A percentile compares a stretch with the other conserved stretches of the same genome.
Conservation (phyloP, 2,113 vertebrate species). For the Climacteris rufus region DNA sequence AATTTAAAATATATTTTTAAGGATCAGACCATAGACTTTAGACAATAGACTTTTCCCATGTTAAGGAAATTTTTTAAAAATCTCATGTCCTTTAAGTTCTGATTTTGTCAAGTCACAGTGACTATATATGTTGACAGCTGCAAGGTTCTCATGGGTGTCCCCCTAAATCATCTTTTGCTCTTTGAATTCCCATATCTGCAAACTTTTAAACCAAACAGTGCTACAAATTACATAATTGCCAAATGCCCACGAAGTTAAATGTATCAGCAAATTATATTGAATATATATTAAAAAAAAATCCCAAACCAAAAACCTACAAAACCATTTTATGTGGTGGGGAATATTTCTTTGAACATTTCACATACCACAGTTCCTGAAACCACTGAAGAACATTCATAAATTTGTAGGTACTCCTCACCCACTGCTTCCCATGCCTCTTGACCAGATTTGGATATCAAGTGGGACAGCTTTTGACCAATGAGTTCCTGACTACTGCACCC, state of each 20-base stretch:
- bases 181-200: not conserved
- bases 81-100: not conserved
- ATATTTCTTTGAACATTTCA: not conserved
- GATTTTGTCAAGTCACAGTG: not conserved
- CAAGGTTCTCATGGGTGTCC: not conserved
- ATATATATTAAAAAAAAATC: not conserved
- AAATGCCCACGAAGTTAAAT: not conserved
- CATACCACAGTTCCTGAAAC: slow-evolving; percentile 87
- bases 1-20: not conserved
- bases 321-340: not conserved
- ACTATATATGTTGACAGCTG: not conserved
- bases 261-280: not conserved
- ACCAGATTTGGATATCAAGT: slow-evolving; percentile 78
- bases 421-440: slow-evolving; percentile 74
- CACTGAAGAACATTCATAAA: slow-evolving; percentile 60
- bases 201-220: not conserved
- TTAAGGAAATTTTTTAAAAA: not conserved
- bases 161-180: not conserved
- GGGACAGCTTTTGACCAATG: slow-evolving; percentile 79
- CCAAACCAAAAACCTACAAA: not conserved
- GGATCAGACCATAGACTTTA: no score
- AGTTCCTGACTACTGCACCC: slow-evolving; percentile 77
- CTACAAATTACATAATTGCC: not conserved
- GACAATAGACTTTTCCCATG: not conserved
- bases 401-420: slow-evolving; percentile 73